Conservation (phyloP, 2,113 vertebrate genomes). For the Pomatostomus ruficeps region DNA sequence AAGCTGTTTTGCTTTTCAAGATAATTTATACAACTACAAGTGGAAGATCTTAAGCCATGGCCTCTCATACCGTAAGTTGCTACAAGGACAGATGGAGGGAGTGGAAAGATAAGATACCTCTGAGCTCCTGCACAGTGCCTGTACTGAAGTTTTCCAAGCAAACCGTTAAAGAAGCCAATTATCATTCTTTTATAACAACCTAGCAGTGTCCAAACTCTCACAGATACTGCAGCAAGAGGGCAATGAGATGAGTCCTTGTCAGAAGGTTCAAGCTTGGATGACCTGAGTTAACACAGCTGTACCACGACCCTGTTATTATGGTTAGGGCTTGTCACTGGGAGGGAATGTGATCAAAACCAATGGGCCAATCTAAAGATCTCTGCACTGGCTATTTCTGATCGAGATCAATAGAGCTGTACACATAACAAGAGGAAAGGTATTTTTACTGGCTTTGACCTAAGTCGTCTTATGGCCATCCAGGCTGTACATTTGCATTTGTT, state of each 20-base stretch:
- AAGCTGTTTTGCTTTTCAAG: background rate
- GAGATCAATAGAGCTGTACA: background rate
- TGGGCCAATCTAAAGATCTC: background rate
- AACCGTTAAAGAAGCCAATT: background rate
- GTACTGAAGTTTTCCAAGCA: background rate
- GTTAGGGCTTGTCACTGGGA: background rate
- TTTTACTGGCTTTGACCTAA: background rate
- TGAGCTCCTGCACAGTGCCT: background rate
- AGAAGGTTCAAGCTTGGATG: background rate
- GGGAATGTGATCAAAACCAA: background rate
- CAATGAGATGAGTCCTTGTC: rapidly evolving
- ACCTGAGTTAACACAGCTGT: background rate
- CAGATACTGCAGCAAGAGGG: background rate
- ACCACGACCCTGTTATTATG: rapidly evolving
- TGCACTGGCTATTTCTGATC: background rate
- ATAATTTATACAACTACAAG: background rate
- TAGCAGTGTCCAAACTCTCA: background rate
- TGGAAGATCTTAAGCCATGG: background rate
- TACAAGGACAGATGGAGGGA: background rate
- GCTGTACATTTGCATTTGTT: background rate
- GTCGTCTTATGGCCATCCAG: background rate
- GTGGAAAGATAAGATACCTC: background rate
- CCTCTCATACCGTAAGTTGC: background rate
- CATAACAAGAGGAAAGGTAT: background rate
- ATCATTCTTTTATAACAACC: background rate